Evolutionary conservation across 2,113 vertebrate species (phyloP).

Genomic region (Leucosticte australis): DNA sequence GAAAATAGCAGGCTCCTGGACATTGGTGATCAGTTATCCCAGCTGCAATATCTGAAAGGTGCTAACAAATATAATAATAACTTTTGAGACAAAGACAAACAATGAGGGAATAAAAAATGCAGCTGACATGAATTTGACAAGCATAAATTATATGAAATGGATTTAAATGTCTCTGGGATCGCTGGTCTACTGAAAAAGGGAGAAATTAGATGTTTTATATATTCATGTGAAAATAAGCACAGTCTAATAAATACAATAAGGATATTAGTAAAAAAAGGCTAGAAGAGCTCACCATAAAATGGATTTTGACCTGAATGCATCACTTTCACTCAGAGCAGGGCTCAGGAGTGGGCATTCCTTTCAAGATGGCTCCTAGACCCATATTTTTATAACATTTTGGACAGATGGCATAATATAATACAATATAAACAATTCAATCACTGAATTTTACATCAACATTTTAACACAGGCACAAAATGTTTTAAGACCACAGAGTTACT

Average conservation of each 20-base stretch:
- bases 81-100: not conserved
- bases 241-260: not conserved
- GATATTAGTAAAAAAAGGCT: not conserved
- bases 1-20: not conserved
- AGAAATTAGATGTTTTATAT: not conserved
- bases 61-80: not conserved
- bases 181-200: not conserved
- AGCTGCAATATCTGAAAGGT: not conserved
- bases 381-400: not conserved
- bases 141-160: not conserved
- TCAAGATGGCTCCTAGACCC: not conserved
- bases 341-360: not conserved
- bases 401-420: not conserved
- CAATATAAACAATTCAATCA: not conserved
- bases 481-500: not conserved
- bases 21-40: not conserved
- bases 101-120: not conserved
- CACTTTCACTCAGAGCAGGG: not conserved
- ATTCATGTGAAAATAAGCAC: not conserved
- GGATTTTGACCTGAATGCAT: not conserved
- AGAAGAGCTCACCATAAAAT: not conserved
- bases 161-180: not conserved
- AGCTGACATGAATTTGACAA: not conserved
- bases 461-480: not conserved
- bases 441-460: not conserved